phyloP scores from a whole-genome alignment of 2,888 invertebrate species.

The Nomada flava region DNA sequence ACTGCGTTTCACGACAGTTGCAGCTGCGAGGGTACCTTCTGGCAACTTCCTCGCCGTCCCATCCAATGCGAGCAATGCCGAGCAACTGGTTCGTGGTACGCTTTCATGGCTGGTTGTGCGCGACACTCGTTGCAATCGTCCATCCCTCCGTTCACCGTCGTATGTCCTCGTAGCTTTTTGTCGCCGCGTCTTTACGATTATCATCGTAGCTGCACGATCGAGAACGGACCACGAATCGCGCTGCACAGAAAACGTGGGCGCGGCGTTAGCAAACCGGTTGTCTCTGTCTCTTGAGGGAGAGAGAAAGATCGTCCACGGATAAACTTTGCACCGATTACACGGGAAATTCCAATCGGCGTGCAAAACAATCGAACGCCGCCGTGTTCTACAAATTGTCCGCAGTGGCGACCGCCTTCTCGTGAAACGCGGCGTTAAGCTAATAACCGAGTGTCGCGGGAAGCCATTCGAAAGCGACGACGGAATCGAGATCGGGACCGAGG shows the following conservation, averaged over 20 bases:
- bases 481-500: neutral
- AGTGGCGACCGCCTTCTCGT: neutral
- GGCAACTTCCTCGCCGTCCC: conserved; percentile 42
- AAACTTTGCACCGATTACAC: conserved; percentile 23
- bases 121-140: conserved; percentile 62
- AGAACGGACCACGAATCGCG: neutral
- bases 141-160: conserved; percentile 16
- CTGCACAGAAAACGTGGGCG: neutral
- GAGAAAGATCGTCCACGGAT: neutral
- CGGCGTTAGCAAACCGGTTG: conserved; percentile 2
- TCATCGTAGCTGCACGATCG: conserved; percentile 33
- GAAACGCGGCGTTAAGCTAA: conserved; percentile 11
- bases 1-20: conserved; percentile 69
- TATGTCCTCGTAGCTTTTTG: conserved; percentile 29
- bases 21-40: conserved; percentile 64
- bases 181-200: conserved; percentile 53
- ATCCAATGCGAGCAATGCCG: conserved; percentile 8
- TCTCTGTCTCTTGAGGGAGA: neutral
- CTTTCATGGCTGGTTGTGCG: conserved; percentile 43
- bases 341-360: conserved; percentile 30
- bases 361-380: conserved; percentile 13
- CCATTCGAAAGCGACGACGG: neutral
- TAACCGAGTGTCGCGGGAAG: neutral
- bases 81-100: conserved; percentile 51
- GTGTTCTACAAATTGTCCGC: conserved; percentile 40